Evolutionary conservation across 2,888 invertebrate species (phyloP).

Genomic region (Drosophila incognita): DNA sequence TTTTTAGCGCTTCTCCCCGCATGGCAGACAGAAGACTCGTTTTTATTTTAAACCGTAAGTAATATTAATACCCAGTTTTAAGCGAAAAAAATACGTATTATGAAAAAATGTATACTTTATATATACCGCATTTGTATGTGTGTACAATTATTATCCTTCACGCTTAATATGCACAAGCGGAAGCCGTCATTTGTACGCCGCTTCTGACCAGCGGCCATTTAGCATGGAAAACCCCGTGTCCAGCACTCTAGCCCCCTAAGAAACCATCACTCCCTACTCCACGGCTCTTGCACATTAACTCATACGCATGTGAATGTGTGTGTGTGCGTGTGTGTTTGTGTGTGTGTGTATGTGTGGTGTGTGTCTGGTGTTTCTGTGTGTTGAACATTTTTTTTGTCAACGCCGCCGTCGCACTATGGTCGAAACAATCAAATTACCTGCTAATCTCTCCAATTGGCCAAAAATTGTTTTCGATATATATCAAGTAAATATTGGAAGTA

Average conservation of each 20-base stretch:
- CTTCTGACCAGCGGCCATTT: slow-evolving; percentile 74
- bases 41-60: slow-evolving; percentile 79
- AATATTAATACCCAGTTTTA: slow-evolving; percentile 78
- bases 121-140: slow-evolving; percentile 42
- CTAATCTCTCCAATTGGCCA: not conserved
- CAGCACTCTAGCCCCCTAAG: not conserved
- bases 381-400: slow-evolving; percentile 52
- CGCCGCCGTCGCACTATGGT: slow-evolving; percentile 45
- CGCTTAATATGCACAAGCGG: slow-evolving; percentile 81
- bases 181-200: slow-evolving; percentile 80
- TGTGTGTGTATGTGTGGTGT: not conserved
- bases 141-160: slow-evolving; percentile 79
- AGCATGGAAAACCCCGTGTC: slow-evolving; percentile 49
- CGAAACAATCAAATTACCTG: not conserved
- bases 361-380: not conserved
- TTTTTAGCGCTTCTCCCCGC: slow-evolving; percentile 6
- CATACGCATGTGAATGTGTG: slow-evolving; percentile 11
- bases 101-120: slow-evolving; percentile 56
- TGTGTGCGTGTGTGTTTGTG: slow-evolving; percentile 3
- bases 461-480: not conserved
- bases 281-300: not conserved
- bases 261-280: not conserved
- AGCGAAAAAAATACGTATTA: slow-evolving; percentile 44
- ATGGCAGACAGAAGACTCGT: slow-evolving; percentile 65
- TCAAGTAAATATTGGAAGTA: not conserved